phyloP scores from a whole-genome alignment of 1,140 invertebrate species.

The Caligus rogercresseyi region DNA sequence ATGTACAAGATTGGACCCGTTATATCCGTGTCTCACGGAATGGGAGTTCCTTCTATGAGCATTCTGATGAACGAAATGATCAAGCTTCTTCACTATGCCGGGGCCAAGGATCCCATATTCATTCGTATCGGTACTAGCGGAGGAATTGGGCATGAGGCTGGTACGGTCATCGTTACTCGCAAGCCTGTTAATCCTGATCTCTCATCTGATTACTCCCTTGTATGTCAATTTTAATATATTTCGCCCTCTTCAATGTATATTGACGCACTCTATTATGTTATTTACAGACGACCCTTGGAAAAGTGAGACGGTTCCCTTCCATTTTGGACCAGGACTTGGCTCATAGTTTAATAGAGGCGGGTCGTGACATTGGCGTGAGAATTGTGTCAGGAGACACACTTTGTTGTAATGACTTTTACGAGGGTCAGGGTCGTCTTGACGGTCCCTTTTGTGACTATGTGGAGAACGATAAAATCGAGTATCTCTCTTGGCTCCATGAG shows the following conservation, averaged over 20 bases:
- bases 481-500: constrained; percentile 52
- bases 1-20: constrained; percentile 13
- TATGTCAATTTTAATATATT: constrained; percentile 28
- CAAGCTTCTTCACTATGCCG: constrained; percentile 80
- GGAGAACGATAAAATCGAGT: constrained; percentile 72
- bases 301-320: constrained; percentile 56
- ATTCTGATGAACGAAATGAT: constrained; percentile 82
- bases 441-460: constrained; percentile 91
- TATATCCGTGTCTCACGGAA: constrained; percentile 52
- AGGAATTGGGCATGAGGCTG: constrained; percentile 70
- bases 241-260: not conserved
- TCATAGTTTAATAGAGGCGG: constrained; percentile 52
- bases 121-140: constrained; percentile 82
- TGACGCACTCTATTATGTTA: not conserved
- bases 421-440: constrained; percentile 80
- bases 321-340: constrained; percentile 59
- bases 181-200: constrained; percentile 64
- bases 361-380: constrained; percentile 52
- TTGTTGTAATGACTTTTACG: constrained; percentile 93
- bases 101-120: constrained; percentile 66
- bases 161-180: constrained; percentile 70
- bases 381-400: constrained; percentile 81
- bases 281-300: constrained; percentile 66
- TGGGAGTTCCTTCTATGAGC: constrained; percentile 77
- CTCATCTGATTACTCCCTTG: constrained; percentile 45